A percentile compares a stretch with the other conserved stretches of the same genome.
Evolutionary conservation across 2,113 vertebrate genomes (phyloP).

Genomic region (Notothenia coriiceps): DNA sequence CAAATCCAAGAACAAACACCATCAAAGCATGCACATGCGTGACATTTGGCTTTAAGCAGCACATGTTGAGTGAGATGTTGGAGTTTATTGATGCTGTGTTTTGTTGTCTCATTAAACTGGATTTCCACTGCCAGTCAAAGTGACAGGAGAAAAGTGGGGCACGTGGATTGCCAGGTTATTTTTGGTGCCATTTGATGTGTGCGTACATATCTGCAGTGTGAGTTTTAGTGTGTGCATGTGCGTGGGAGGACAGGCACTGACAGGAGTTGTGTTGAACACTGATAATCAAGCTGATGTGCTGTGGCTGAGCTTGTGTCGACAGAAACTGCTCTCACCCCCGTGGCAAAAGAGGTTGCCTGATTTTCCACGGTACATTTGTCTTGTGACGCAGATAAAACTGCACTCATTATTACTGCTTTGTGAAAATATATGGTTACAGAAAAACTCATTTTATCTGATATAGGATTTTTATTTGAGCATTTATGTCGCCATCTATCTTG

Average conservation of each 20-base stretch:
- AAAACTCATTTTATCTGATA: conserved; percentile 13
- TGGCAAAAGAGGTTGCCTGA: conserved; percentile 43
- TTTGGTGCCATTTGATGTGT: conserved; percentile 63
- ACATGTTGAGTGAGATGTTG: conserved; percentile 27
- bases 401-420: conserved; percentile 29
- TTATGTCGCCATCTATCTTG: conserved; percentile 14
- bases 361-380: conserved; percentile 37
- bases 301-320: conserved; percentile 38
- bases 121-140: conserved; percentile 63
- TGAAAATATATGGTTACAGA: conserved; percentile 21
- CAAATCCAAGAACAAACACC: neutral
- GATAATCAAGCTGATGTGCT: conserved; percentile 66
- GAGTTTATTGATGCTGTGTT: conserved; percentile 51
- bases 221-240: conserved; percentile 36
- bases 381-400: conserved; percentile 44
- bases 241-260: conserved; percentile 71
- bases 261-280: conserved; percentile 65
- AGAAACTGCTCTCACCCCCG: conserved; percentile 45
- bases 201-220: neutral
- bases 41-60: conserved; percentile 20
- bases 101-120: conserved; percentile 68
- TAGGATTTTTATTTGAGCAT: conserved; percentile 17
- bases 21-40: conserved; percentile 3
- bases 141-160: conserved; percentile 69
- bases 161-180: conserved; percentile 78